These are phyloP conservation scores for Drosophila mayaguana DNA, from an alignment of 2,888 invertebrate species.

Conservation along the genomic window DNA sequence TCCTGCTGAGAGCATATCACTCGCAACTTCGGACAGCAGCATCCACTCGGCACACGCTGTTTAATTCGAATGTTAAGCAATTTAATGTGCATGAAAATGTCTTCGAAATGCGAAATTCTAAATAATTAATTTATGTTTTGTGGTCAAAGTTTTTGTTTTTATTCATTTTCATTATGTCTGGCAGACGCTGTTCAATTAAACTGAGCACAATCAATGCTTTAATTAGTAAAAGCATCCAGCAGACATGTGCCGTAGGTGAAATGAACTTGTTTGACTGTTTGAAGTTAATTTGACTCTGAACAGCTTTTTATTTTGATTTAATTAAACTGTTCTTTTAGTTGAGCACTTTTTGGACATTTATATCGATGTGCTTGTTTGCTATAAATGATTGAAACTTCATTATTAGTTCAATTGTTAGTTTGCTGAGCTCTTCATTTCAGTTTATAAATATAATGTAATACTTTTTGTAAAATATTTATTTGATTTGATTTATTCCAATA, in stretches of 20 bases:
- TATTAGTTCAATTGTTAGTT: not conserved
- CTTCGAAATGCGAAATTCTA: constrained; percentile 20
- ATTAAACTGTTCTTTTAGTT: not conserved
- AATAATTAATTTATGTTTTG: constrained; percentile 47
- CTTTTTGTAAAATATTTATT: no score
- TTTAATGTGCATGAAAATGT: constrained; percentile 58
- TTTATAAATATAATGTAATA: no score
- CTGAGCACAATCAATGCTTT: constrained; percentile 24
- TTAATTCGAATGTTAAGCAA: constrained; percentile 46
- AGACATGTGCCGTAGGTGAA: not conserved
- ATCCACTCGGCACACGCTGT: constrained; percentile 14
- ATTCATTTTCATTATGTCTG: constrained; percentile 19
- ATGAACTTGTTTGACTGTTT: not conserved
- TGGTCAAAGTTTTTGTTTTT: constrained; percentile 37
- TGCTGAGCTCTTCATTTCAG: no score
- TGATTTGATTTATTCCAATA: no score
- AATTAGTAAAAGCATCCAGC: constrained; percentile 20
- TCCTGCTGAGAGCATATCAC: constrained; percentile 14
- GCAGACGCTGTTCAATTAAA: constrained; percentile 27
- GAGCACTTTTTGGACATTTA: not conserved
- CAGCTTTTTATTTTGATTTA: not conserved
- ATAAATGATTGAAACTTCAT: not conserved
- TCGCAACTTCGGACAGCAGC: constrained; percentile 8
- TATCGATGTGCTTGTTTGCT: not conserved
- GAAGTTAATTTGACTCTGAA: constrained; percentile 1